These are phyloP conservation scores for Ophion slaviceki DNA, from an alignment of 2,888 invertebrate species.

Conservation along the genomic window DNA sequence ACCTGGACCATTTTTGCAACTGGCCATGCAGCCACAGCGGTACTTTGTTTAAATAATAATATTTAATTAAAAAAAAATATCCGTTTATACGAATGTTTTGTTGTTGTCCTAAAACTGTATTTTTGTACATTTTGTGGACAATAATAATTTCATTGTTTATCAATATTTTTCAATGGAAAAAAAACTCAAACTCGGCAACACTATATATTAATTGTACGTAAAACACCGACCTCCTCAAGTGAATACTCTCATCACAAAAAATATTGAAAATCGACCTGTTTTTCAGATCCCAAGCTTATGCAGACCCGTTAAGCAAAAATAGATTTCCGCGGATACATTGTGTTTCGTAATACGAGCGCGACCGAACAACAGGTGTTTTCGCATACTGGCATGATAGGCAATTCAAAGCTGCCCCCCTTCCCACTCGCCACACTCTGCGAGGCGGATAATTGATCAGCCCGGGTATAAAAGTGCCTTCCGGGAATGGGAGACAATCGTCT, in stretches of 20 bases:
- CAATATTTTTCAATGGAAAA: not conserved
- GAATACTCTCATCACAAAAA: not conserved
- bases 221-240: not conserved
- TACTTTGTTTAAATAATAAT: not conserved
- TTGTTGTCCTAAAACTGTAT: too few species aligned
- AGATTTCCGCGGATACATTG: not conserved
- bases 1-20: too few species aligned
- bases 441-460: slow-evolving; percentile 42
- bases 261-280: not conserved
- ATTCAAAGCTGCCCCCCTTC: slow-evolving; percentile 34
- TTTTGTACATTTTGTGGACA: too few species aligned
- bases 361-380: slow-evolving; percentile 51
- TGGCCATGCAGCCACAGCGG: too few species aligned
- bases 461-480: slow-evolving; percentile 24
- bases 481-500: slow-evolving; percentile 37
- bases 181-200: not conserved
- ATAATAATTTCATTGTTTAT: not conserved
- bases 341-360: slow-evolving; percentile 26
- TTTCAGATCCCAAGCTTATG: not conserved
- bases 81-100: too few species aligned
- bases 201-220: not conserved
- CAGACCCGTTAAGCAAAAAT: slow-evolving; percentile 4
- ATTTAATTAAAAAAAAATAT: too few species aligned
- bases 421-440: not conserved
- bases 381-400: slow-evolving; percentile 41